phyloP scores from a whole-genome alignment of 2,113 vertebrate genomes.

The Stegastes partitus region DNA sequence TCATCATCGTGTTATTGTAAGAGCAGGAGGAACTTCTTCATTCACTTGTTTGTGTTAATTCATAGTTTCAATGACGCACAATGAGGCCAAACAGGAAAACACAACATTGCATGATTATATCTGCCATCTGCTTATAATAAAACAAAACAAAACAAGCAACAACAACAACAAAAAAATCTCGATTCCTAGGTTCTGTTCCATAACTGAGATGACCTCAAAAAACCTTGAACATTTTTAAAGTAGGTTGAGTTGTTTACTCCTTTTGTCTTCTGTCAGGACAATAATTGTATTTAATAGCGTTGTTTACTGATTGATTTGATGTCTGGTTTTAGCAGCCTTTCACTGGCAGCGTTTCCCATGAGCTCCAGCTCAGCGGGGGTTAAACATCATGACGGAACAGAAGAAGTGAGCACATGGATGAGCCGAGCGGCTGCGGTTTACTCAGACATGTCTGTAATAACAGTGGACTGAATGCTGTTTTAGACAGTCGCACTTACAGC shows the following conservation, averaged over 20 bases:
- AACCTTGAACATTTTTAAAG: no score
- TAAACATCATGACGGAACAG: background rate
- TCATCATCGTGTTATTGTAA: slow-evolving; percentile 21
- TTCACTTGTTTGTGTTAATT: slow-evolving; percentile 12
- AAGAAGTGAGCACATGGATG: background rate
- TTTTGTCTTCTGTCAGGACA: no score
- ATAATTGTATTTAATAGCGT: no score
- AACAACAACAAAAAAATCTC: background rate
- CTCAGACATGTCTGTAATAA: background rate
- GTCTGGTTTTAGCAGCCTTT: no score
- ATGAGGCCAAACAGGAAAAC: slow-evolving; percentile 31
- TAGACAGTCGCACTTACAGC: background rate
- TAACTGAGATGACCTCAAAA: no score
- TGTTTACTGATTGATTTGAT: no score
- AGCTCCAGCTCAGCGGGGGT: background rate
- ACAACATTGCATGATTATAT: background rate
- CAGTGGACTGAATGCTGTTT: background rate
- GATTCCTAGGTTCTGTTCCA: no score
- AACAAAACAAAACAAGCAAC: background rate
- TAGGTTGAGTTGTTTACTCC: no score
- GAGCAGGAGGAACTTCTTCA: slow-evolving; percentile 4
- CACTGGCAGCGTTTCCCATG: no score
- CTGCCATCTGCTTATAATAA: background rate
- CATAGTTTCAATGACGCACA: slow-evolving; percentile 3
- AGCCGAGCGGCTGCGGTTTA: background rate